A percentile compares a stretch with the other conserved stretches of the same genome.
Conservation (phyloP, 2,888 invertebrate genomes). For the Aleiodes testaceus region DNA sequence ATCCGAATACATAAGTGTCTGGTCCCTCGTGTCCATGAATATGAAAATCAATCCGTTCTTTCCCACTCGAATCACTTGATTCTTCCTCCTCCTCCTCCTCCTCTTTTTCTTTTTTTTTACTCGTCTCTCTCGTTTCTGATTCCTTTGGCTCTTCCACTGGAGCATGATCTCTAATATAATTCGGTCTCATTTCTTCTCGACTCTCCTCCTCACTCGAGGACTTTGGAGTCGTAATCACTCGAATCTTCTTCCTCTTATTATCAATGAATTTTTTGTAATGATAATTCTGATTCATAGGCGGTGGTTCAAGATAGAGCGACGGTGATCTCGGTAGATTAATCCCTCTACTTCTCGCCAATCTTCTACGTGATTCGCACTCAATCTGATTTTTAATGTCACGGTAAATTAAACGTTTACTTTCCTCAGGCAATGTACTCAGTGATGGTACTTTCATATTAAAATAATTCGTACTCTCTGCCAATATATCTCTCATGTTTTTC, state of each 20-base stretch:
- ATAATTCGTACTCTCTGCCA: neutral
- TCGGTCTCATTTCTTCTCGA: constrained; percentile 43
- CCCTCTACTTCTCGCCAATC: neutral
- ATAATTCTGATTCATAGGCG: constrained; percentile 46
- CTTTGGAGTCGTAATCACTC: constrained; percentile 25
- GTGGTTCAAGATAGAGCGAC: constrained; percentile 52
- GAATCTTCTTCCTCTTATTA: constrained; percentile 41
- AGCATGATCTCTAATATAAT: constrained; percentile 60
- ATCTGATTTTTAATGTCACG: constrained; percentile 26
- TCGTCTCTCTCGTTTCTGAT: constrained; percentile 25
- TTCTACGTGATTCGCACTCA: neutral
- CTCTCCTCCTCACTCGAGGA: constrained; percentile 38
- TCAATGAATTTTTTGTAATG: constrained; percentile 36
- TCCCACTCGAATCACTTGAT: constrained; percentile 54
- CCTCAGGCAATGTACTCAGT: neutral
- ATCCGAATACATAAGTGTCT: constrained; percentile 88
- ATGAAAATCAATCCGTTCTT: constrained; percentile 82
- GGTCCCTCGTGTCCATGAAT: constrained; percentile 89
- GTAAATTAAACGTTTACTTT: constrained; percentile 26
- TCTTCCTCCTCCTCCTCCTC: constrained; percentile 36
- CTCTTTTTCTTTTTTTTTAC: constrained; percentile 29
- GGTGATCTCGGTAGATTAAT: constrained; percentile 41
- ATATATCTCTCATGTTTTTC: neutral
- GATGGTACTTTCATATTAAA: neutral
- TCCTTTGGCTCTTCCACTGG: constrained; percentile 48